phyloP scores from a whole-genome alignment of 2,888 invertebrate species.

The Alloscopus bannaensis region DNA sequence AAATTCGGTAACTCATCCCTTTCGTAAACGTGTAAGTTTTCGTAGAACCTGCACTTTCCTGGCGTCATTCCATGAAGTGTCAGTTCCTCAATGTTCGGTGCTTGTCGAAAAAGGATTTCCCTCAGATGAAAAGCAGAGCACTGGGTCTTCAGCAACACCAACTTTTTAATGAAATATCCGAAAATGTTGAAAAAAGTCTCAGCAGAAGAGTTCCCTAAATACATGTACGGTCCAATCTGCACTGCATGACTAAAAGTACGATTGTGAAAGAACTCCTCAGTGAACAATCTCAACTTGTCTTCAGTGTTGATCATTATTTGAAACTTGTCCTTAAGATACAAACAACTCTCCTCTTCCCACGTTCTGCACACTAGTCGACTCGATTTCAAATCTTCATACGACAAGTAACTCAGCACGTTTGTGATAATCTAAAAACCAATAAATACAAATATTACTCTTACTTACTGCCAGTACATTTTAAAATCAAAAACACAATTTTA shows the following conservation, averaged over 20 bases:
- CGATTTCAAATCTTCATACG: slow-evolving; percentile 57
- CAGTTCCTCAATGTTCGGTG: slow-evolving; percentile 64
- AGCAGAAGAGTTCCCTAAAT: slow-evolving; percentile 58
- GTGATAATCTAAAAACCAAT: slow-evolving; percentile 47
- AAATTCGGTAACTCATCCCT: slow-evolving; percentile 56
- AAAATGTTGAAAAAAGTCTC: slow-evolving; percentile 62
- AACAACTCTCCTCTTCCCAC: slow-evolving; percentile 63
- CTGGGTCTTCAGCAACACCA: slow-evolving; percentile 65
- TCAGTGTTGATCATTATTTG: slow-evolving; percentile 66
- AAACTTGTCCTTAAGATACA: slow-evolving; percentile 57
- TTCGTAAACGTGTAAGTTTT: slow-evolving; percentile 60
- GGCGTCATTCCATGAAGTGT: slow-evolving; percentile 65
- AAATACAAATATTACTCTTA: not conserved
- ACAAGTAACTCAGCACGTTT: slow-evolving; percentile 56
- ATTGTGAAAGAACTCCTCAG: slow-evolving; percentile 63
- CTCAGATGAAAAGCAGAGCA: slow-evolving; percentile 64
- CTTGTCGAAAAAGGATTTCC: slow-evolving; percentile 65
- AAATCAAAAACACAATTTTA: not conserved
- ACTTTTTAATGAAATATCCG: slow-evolving; percentile 62
- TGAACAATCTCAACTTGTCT: slow-evolving; percentile 57
- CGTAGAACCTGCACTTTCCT: slow-evolving; percentile 62
- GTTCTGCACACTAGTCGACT: slow-evolving; percentile 64
- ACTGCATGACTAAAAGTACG: slow-evolving; percentile 64
- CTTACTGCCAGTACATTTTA: not conserved
- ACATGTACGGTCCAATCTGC: slow-evolving; percentile 69